Evolutionary conservation across 2,113 vertebrate species (phyloP).

Genomic region (Strix aluco): DNA sequence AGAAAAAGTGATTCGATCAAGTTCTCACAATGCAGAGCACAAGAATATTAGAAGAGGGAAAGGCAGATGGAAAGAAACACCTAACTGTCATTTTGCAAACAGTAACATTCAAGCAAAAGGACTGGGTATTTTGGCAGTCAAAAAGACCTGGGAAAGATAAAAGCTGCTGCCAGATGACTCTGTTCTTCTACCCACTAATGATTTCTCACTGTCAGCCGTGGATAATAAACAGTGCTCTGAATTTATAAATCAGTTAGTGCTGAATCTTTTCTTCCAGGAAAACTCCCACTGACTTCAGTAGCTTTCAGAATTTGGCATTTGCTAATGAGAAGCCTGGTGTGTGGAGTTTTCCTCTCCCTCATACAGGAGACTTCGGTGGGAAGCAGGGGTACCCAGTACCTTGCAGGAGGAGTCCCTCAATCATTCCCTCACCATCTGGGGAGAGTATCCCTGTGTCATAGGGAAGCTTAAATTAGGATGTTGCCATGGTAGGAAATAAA

Average conservation of each 20-base stretch:
- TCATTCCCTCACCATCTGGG: background rate
- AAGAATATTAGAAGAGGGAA: background rate
- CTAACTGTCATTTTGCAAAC: background rate
- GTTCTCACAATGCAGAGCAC: background rate
- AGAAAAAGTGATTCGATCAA: background rate
- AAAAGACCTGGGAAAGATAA: background rate
- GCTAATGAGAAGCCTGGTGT: background rate
- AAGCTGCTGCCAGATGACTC: background rate
- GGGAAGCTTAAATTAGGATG: background rate
- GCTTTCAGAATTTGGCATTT: background rate
- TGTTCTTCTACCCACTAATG: background rate
- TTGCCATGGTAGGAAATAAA: background rate
- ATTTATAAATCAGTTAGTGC: background rate
- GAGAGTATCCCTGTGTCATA: background rate
- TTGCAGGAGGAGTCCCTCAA: background rate
- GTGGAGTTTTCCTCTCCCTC: background rate
- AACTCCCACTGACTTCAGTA: background rate
- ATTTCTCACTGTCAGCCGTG: background rate
- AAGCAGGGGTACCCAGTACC: background rate
- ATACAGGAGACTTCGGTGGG: background rate
- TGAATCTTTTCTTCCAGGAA: background rate
- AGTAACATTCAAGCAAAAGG: background rate
- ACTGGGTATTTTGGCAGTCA: background rate
- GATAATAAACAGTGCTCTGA: background rate
- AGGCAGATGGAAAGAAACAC: background rate